Percentiles rank a stretch among this genome's conserved stretches.
Evolutionary conservation across 2,888 invertebrate genomes (phyloP).

Genomic region (Ichneumon xanthorius): DNA sequence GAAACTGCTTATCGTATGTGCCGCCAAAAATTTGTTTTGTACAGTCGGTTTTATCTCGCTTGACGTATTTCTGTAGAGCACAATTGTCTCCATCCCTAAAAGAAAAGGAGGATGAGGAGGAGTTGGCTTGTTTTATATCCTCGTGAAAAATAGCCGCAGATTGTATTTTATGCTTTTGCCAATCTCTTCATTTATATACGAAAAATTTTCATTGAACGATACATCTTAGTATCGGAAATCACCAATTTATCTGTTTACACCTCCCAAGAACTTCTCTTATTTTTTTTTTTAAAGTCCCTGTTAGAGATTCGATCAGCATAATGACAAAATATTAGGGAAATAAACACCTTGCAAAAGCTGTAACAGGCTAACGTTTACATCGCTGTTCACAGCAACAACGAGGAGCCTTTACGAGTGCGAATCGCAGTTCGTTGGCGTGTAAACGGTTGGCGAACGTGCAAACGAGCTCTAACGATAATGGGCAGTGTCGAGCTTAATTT

Average conservation of each 20-base stretch:
- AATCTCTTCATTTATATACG: neutral
- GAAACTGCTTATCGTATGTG: neutral
- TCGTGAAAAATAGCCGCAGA: neutral
- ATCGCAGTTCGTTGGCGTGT: constrained; percentile 62
- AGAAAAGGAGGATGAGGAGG: neutral
- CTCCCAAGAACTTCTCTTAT: neutral
- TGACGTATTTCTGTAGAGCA: neutral
- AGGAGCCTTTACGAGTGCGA: constrained; percentile 1
- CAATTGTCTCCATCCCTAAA: neutral
- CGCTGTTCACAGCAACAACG: constrained; percentile 9
- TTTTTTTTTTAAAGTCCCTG: neutral
- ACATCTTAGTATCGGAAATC: neutral
- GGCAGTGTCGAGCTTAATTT: constrained; percentile 64
- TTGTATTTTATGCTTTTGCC: neutral
- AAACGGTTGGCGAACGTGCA: constrained; percentile 60
- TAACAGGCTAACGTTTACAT: neutral
- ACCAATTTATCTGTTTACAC: neutral
- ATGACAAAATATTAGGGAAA: constrained; percentile 34
- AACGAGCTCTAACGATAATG: constrained; percentile 71
- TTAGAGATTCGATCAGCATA: constrained; percentile 17
- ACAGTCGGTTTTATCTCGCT: neutral
- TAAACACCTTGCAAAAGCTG: constrained; percentile 55
- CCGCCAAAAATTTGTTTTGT: neutral
- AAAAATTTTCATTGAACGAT: too few species aligned
- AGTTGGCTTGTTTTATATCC: neutral